These are phyloP conservation scores for Patella vulgata DNA, from an alignment of 1,140 invertebrate species.

Conservation along the genomic window DNA sequence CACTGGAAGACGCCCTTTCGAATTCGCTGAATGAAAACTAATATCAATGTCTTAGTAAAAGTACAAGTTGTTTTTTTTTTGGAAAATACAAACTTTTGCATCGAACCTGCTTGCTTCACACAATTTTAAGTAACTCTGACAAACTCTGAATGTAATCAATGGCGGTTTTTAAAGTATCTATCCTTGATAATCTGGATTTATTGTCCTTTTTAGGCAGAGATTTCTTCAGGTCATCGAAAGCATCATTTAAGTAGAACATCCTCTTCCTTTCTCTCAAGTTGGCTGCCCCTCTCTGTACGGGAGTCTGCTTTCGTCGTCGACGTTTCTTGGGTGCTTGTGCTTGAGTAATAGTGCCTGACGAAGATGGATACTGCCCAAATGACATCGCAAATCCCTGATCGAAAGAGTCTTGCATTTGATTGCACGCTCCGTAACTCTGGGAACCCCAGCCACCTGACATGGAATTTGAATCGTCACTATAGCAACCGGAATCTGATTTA, in stretches of 20 bases:
- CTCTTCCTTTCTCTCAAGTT: slow-evolving; percentile 81
- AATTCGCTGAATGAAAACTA: no score
- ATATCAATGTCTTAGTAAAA: no score
- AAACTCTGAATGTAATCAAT: slow-evolving; percentile 98
- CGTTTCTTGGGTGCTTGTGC: slow-evolving; percentile 10
- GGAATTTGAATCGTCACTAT: no score
- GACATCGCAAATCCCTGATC: no score
- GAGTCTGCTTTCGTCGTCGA: slow-evolving; percentile 39
- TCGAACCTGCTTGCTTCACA: not conserved
- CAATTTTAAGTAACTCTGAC: slow-evolving; percentile 73
- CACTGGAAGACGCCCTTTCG: no score
- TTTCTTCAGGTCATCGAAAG: slow-evolving; percentile 77
- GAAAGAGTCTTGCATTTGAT: no score
- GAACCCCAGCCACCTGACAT: no score
- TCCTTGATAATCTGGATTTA: slow-evolving; percentile 94
- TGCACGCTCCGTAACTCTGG: no score
- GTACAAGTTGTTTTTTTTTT: no score
- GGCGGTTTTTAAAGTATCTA: slow-evolving; percentile 93
- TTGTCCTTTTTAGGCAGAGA: slow-evolving; percentile 93
- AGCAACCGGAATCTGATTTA: no score
- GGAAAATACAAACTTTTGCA: no score
- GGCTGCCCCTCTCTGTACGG: slow-evolving; percentile 43
- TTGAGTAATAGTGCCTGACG: not conserved
- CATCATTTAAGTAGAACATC: slow-evolving; percentile 98
- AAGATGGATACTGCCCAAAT: no score